Percentiles rank a stretch among this genome's conserved stretches.
phyloP scores from a whole-genome alignment of 2,797 vertebrate species.

The Enteromius treurensis region DNA sequence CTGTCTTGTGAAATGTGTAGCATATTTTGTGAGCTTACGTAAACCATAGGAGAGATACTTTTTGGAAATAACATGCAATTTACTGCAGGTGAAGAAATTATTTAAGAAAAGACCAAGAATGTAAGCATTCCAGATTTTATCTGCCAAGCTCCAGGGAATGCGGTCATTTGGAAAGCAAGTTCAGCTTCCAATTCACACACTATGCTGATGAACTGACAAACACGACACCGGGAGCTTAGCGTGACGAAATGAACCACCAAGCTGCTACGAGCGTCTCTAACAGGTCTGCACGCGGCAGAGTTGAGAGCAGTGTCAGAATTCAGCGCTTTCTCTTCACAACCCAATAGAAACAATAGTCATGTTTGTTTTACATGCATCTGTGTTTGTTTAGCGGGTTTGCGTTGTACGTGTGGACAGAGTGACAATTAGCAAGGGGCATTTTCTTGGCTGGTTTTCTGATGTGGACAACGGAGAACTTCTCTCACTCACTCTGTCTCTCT shows the following conservation, averaged over 20 bases:
- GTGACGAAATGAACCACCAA: conserved; percentile 21
- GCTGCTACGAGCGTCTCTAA: background rate
- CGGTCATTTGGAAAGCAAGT: conserved; percentile 43
- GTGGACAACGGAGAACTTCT: background rate
- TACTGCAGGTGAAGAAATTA: conserved; percentile 49
- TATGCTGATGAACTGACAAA: conserved; percentile 53
- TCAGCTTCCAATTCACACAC: conserved; percentile 47
- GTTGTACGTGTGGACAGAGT: conserved; percentile 39
- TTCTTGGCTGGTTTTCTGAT: conserved; percentile 41
- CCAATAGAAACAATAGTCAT: conserved; percentile 44
- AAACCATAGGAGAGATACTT: conserved; percentile 61
- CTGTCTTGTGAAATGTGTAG: conserved; percentile 60
- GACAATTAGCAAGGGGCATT: conserved; percentile 40
- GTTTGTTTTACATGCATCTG: conserved; percentile 45
- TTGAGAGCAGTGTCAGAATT: conserved; percentile 1
- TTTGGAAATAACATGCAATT: conserved; percentile 61
- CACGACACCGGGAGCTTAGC: conserved; percentile 13
- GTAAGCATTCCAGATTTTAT: conserved; percentile 60
- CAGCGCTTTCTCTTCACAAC: conserved; percentile 40
- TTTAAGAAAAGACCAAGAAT: conserved; percentile 38
- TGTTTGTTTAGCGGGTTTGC: conserved; percentile 52
- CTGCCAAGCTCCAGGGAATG: conserved; percentile 52
- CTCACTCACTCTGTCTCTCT: background rate
- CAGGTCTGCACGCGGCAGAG: background rate
- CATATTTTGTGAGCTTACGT: conserved; percentile 61